Percentiles rank a stretch among this genome's conserved stretches.
Conservation (phyloP, 2,888 invertebrate species). For the Tetropium fuscum region DNA sequence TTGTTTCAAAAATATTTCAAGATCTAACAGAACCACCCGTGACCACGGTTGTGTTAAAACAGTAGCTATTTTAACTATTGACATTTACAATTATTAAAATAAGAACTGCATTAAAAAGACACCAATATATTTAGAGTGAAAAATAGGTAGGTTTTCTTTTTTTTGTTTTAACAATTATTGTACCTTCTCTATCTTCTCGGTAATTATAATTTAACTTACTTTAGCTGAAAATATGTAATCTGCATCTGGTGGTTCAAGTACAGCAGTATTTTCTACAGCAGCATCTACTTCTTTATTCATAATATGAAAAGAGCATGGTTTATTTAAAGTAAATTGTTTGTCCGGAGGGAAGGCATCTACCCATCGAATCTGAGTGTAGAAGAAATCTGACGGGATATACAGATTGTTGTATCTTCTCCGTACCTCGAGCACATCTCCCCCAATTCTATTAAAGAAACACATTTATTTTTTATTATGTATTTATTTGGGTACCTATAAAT, state of each 20-base stretch:
- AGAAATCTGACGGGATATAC: constrained; percentile 97
- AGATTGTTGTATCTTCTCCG: constrained; percentile 88
- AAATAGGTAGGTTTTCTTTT: too few species aligned
- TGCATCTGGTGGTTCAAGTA: constrained; percentile 89
- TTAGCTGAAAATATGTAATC: constrained; percentile 94
- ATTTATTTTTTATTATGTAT: neutral
- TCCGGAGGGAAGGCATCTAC: constrained; percentile 90
- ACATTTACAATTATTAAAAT: too few species aligned
- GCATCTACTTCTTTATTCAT: constrained; percentile 84
- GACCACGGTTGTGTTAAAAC: too few species aligned
- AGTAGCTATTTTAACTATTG: too few species aligned
- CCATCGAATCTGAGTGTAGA: constrained; percentile 89
- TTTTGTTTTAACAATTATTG: too few species aligned
- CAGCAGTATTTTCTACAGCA: constrained; percentile 73
- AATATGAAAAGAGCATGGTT: constrained; percentile 88
- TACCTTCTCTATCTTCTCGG: constrained; percentile 81
- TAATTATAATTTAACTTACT: too few species aligned
- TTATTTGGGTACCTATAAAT: too few species aligned
- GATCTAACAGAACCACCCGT: too few species aligned
- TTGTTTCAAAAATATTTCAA: too few species aligned
- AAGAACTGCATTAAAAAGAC: too few species aligned
- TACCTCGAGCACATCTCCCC: constrained; percentile 85
- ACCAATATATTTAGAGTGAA: too few species aligned
- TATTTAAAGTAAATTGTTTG: constrained; percentile 85
- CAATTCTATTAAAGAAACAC: constrained; percentile 69